Evolutionary conservation across 2,113 vertebrate species (phyloP).

Genomic region (Leptobrachium leishanense): DNA sequence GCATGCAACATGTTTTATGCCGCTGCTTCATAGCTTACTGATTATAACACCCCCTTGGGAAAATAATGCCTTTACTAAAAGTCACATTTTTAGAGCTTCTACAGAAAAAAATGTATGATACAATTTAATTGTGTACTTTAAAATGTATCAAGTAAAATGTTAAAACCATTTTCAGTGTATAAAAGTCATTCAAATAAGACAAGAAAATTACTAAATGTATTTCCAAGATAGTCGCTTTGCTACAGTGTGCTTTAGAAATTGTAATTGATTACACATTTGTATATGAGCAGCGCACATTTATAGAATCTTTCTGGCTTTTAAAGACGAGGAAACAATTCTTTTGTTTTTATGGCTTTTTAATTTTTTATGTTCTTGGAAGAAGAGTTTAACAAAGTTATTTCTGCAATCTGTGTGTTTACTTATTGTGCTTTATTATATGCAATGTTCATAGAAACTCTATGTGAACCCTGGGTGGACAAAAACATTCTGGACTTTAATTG

Average conservation of each 20-base stretch:
- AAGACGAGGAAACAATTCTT: neutral
- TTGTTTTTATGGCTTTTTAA: neutral
- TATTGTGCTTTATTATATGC: no score
- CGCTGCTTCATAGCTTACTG: constrained; percentile 16
- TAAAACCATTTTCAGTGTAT: neutral
- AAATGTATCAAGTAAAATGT: constrained; percentile 9
- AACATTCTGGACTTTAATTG: no score
- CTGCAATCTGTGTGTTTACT: no score
- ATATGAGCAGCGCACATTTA: constrained; percentile 18
- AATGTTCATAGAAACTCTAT: no score
- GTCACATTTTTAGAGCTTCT: constrained; percentile 34
- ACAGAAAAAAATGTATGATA: constrained; percentile 6
- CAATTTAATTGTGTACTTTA: constrained; percentile 43
- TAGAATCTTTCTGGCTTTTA: neutral
- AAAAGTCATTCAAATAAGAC: constrained; percentile 45
- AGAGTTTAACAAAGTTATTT: no score
- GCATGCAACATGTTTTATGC: constrained; percentile 22
- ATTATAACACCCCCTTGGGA: neutral
- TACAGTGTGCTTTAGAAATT: neutral
- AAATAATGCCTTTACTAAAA: constrained; percentile 11
- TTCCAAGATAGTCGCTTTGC: constrained; percentile 1
- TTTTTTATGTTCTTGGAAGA: no score
- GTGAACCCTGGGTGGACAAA: no score
- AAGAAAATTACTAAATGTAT: constrained; percentile 42
- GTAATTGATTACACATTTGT: constrained; percentile 17